Percentiles rank a stretch among this genome's conserved stretches.
phyloP scores from a whole-genome alignment of 2,888 invertebrate species.

The Spodoptera picta region DNA sequence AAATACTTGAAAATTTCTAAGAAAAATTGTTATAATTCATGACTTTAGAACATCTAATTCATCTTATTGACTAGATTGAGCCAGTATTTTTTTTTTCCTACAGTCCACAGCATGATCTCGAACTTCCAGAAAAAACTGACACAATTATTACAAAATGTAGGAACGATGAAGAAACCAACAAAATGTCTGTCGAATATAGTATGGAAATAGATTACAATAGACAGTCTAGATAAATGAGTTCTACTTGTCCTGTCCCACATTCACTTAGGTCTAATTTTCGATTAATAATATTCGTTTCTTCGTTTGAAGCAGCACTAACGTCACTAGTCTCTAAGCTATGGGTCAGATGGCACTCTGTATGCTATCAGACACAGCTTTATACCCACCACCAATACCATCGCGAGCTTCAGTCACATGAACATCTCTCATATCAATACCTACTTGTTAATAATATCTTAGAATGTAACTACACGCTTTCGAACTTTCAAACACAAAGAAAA shows the following conservation, averaged over 20 bases:
- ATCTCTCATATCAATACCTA: slow-evolving; percentile 49
- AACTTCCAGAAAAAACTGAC: slow-evolving; percentile 82
- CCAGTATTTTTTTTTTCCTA: slow-evolving; percentile 79
- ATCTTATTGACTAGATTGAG: slow-evolving; percentile 89
- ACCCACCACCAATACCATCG: slow-evolving; percentile 57
- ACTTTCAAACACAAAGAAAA: slow-evolving; percentile 43
- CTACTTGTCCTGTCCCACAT: slow-evolving; percentile 74
- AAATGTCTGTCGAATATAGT: slow-evolving; percentile 60
- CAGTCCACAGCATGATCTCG: slow-evolving; percentile 73
- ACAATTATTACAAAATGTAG: slow-evolving; percentile 84
- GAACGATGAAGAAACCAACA: slow-evolving; percentile 80
- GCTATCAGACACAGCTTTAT: slow-evolving; percentile 78
- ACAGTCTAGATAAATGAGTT: slow-evolving; percentile 71
- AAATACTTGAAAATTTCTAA: slow-evolving; percentile 80
- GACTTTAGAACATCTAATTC: slow-evolving; percentile 85
- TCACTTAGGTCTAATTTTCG: slow-evolving; percentile 82
- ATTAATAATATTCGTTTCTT: slow-evolving; percentile 85
- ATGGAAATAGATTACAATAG: slow-evolving; percentile 65
- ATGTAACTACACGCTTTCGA: slow-evolving; percentile 56
- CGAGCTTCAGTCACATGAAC: slow-evolving; percentile 60
- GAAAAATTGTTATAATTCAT: slow-evolving; percentile 75
- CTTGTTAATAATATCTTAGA: slow-evolving; percentile 54
- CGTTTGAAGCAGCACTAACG: slow-evolving; percentile 83
- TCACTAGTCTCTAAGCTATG: slow-evolving; percentile 84
- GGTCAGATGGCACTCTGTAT: slow-evolving; percentile 85